A percentile compares a stretch with the other conserved stretches of the same genome.
These are phyloP conservation scores for Peromyscus leucopus DNA, from an alignment of 2,113 vertebrate species.

Conservation along the genomic window DNA sequence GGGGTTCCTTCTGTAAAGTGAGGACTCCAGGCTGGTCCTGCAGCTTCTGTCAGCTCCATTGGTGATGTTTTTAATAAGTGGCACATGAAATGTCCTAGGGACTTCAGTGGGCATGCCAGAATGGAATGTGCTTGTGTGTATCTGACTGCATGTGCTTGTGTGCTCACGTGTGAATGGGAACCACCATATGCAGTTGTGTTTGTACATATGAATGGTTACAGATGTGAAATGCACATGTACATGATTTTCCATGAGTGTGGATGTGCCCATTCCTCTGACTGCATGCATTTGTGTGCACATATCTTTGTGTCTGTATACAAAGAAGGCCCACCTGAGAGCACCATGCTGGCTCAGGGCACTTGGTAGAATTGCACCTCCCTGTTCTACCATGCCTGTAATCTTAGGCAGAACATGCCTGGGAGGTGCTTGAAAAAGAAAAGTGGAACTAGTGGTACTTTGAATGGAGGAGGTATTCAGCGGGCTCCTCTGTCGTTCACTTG, in stretches of 20 bases:
- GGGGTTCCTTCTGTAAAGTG: not conserved
- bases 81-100: not conserved
- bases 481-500: conserved; percentile 32
- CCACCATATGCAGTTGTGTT: not conserved
- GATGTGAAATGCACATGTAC: not conserved
- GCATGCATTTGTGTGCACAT: not conserved
- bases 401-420: not conserved
- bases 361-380: not conserved
- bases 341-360: not conserved
- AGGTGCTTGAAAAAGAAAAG: not conserved
- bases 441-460: not conserved
- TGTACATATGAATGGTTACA: not conserved
- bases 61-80: not conserved
- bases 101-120: not conserved
- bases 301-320: not conserved
- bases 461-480: not conserved
- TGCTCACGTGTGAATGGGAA: not conserved
- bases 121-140: not conserved
- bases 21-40: not conserved
- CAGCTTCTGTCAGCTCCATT: not conserved
- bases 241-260: not conserved
- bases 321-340: not conserved
- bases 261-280: not conserved
- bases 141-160: not conserved
- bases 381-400: not conserved